Conservation (phyloP, 2,113 vertebrate species). For the Oryzias curvinotus region DNA sequence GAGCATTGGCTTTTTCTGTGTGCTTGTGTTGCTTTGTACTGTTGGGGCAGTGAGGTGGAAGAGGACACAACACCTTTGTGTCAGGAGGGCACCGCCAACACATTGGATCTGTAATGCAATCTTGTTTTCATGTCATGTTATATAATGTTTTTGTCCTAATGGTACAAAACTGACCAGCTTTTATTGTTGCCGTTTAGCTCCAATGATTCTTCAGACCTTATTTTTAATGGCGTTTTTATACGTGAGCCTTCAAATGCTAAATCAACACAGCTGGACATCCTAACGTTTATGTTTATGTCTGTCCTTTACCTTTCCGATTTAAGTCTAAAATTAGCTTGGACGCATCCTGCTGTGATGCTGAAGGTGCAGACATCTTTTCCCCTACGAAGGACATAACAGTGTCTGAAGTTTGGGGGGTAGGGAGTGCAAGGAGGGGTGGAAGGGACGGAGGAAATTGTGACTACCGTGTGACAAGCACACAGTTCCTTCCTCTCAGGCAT, state of each 20-base stretch:
- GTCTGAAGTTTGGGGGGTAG: slow-evolving; percentile 69
- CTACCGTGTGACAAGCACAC: slow-evolving; percentile 79
- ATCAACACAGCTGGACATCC: slow-evolving; percentile 75
- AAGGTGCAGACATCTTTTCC: slow-evolving; percentile 75
- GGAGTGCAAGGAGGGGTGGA: slow-evolving; percentile 20
- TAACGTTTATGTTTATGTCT: slow-evolving; percentile 79
- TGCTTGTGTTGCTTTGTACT: slow-evolving; percentile 37
- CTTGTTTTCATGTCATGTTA: slow-evolving; percentile 13
- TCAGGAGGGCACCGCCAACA: slow-evolving; percentile 39
- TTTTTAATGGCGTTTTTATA: not conserved
- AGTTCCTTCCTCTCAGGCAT: slow-evolving; percentile 79
- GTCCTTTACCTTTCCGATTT: slow-evolving; percentile 71
- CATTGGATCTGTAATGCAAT: slow-evolving; percentile 56
- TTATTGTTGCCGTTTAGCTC: too few species aligned
- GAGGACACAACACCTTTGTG: slow-evolving; percentile 51
- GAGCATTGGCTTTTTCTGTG: slow-evolving; percentile 42
- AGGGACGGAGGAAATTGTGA: slow-evolving; percentile 69
- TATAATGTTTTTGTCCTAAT: slow-evolving; percentile 12
- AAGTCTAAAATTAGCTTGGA: slow-evolving; percentile 63
- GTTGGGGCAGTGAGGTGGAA: slow-evolving; percentile 31
- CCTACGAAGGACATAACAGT: slow-evolving; percentile 73
- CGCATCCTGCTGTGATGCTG: slow-evolving; percentile 72
- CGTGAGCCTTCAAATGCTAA: slow-evolving; percentile 57
- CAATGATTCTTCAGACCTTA: not conserved
- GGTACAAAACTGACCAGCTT: not conserved